Base-by-base conservation (phyloP, 2,888 invertebrate species). In the Polydrusus pterygomalis region DNA sequence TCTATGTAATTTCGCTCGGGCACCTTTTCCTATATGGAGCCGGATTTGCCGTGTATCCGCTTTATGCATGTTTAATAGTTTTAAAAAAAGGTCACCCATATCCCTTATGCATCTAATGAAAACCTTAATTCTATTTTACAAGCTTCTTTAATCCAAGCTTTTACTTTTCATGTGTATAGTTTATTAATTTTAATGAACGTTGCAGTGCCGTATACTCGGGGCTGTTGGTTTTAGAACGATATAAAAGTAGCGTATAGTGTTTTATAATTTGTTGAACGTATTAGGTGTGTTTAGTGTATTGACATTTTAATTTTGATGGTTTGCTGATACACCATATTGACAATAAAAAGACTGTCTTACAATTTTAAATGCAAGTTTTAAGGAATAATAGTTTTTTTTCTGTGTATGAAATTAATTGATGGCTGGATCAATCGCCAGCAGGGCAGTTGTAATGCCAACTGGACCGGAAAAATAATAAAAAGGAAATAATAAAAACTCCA, bases 51-150 rank as follows among this genome's bases (percentile, higher is more conserved):
- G 34, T 34, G 15, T 63, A 72, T 64, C 71, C 64, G 25, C 54
- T 68, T 67, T 30, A 67, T 73, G 67, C 60, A 73, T 68, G 68
- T 73, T 73, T 73, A 73, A 73, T 73, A 62, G 73, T 62, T 73
- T 68, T 45, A 58, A 51, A 73, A n/a, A 67, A 73, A 73, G 73
- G 67, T 73, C 67, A 67, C 68, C 30, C 30, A 67, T 56, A 67
- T 67, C 73, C 67, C n/a, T 72, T 34, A 49, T 67, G 65, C 58
- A 67, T n/a, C 45, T 65, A 73, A 73, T 67, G 65, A 73, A 73
- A 65, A 49, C 45, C 45, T 20, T 60, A 73, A 73, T 43, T 43
- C 67, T 38, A 72, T 72, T 72, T 73, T 67, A 34, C 18, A 65
- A 38, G 63, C 30, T 58, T 64, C 70, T 58, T 70, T 70, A 60